These are phyloP conservation scores for Crotalus horridus DNA, from an alignment of 2,113 vertebrate species.

Conservation along the genomic window DNA sequence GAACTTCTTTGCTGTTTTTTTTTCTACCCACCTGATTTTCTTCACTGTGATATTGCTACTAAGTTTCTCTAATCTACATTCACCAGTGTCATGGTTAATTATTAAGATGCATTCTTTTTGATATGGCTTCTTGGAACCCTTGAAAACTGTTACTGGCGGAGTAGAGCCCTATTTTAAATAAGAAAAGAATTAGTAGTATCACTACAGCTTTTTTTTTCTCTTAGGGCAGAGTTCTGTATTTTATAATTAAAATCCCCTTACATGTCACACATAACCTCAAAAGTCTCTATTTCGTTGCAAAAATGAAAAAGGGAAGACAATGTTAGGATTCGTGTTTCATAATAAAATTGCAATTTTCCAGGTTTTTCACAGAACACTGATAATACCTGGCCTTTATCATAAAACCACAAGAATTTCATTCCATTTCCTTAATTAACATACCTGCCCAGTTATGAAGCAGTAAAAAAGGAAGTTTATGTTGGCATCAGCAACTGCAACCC, in stretches of 20 bases:
- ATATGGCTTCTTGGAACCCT: conserved; percentile 95
- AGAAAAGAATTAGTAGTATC: conserved; percentile 26
- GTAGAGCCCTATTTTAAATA: conserved; percentile 84
- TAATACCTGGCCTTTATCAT: background rate
- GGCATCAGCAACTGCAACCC: conserved; percentile 26
- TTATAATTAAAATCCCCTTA: background rate
- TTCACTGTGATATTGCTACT: conserved; percentile 97
- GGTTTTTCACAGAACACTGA: background rate
- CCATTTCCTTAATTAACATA: background rate
- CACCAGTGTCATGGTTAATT: conserved; percentile 97
- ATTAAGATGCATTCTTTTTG: conserved; percentile 98
- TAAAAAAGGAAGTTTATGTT: conserved; percentile 15
- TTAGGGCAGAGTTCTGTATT: background rate
- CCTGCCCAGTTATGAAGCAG: background rate
- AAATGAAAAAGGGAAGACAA: background rate
- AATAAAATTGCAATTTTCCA: background rate
- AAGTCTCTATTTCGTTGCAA: background rate
- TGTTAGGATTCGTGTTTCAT: background rate
- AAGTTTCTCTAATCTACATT: conserved; percentile 96
- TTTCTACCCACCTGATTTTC: conserved; percentile 86
- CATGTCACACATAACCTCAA: background rate
- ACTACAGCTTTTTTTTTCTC: background rate
- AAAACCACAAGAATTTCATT: background rate
- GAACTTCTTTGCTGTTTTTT: conserved; percentile 9
- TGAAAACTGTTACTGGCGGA: conserved; percentile 93